phyloP scores from a whole-genome alignment of 2,797 vertebrate species.

The Lepidocolaptes lacrymiger region DNA sequence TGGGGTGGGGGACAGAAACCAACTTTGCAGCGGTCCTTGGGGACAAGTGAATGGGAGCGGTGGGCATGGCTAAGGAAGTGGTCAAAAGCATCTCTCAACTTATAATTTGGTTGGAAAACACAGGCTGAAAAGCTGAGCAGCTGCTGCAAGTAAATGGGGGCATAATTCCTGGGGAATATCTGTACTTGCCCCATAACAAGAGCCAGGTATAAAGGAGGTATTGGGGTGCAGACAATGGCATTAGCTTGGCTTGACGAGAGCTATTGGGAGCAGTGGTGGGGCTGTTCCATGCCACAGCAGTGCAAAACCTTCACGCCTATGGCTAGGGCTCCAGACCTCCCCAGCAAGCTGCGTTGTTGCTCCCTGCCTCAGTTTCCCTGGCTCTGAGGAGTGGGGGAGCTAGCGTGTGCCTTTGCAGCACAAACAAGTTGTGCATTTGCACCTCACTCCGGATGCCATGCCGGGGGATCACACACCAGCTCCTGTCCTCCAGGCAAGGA shows the following conservation, averaged over 20 bases:
- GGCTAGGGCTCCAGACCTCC: neutral
- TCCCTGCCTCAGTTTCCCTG: conserved; percentile 2
- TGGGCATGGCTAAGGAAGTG: neutral
- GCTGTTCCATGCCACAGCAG: neutral
- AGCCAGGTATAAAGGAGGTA: accelerated
- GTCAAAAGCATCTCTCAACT: neutral
- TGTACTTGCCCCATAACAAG: accelerated
- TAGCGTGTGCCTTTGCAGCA: neutral
- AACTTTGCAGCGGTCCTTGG: neutral
- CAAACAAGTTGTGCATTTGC: accelerated
- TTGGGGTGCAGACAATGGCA: neutral
- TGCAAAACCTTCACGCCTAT: accelerated
- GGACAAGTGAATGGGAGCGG: neutral
- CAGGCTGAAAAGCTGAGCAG: neutral
- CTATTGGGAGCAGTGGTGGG: accelerated
- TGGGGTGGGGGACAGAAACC: neutral
- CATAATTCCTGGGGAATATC: neutral
- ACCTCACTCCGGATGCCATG: accelerated
- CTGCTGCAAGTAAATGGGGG: accelerated
- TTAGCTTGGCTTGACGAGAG: neutral
- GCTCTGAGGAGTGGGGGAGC: accelerated
- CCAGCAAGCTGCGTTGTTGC: neutral
- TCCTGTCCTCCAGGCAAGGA: neutral
- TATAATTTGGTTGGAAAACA: neutral
- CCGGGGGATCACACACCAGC: accelerated